A percentile compares a stretch with the other conserved stretches of the same genome.
These are phyloP conservation scores for Paracanthobrama guichenoti DNA, from an alignment of 2,113 vertebrate genomes.

Conservation along the genomic window DNA sequence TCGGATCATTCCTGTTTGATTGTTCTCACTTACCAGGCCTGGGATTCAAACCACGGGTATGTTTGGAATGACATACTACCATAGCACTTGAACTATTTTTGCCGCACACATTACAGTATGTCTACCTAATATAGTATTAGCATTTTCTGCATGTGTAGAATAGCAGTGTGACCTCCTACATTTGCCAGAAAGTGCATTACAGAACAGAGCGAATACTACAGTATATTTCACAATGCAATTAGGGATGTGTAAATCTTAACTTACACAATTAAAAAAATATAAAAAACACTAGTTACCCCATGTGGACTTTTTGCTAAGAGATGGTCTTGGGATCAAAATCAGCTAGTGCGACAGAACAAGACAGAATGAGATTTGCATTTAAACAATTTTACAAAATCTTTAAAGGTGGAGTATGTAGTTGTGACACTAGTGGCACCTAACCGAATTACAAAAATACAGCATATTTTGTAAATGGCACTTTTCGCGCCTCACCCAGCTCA, in stretches of 20 bases:
- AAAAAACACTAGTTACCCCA: neutral
- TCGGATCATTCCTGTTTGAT: neutral
- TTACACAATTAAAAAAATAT: neutral
- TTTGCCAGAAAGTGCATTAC: neutral
- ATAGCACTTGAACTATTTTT: slow-evolving; percentile 28
- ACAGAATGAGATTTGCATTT: neutral
- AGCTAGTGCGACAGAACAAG: neutral
- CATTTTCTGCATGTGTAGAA: neutral
- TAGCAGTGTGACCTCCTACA: neutral
- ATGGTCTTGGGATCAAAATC: neutral
- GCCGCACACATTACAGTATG: neutral
- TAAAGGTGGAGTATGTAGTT: neutral
- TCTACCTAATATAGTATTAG: neutral
- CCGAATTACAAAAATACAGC: too few relatives aligned
- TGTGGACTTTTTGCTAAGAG: neutral
- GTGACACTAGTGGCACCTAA: too few relatives aligned
- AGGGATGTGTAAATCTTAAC: neutral
- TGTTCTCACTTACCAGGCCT: neutral
- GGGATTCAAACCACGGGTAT: slow-evolving; percentile 1
- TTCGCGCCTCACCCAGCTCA: too few relatives aligned
- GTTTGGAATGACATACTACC: slow-evolving; percentile 11
- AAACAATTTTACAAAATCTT: neutral
- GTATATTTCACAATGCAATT: neutral
- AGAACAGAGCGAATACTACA: neutral
- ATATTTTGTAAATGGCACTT: neutral